A percentile compares a stretch with the other conserved stretches of the same genome.
Conservation (phyloP, 2,888 invertebrate genomes). For the Dorcus parallelipipedus region DNA sequence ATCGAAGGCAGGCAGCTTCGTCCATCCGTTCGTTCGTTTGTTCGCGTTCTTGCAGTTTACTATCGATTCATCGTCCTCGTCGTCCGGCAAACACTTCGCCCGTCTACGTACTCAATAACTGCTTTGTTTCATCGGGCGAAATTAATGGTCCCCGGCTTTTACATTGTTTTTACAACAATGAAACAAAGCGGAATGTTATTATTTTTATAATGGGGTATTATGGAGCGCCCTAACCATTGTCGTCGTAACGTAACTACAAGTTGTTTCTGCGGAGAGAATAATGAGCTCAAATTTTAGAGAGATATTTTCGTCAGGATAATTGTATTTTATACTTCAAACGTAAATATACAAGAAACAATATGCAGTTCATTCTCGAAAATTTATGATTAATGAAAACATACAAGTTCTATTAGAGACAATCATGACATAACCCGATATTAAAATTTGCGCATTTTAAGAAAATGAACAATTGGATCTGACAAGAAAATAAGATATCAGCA, state of each 20-base stretch:
- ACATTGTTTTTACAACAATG: constrained; percentile 3
- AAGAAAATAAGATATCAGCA: too few species aligned
- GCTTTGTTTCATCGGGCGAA: constrained; percentile 26
- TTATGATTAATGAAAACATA: too few species aligned
- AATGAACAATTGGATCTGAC: too few species aligned
- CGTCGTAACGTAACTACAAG: neutral
- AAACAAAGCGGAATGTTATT: constrained; percentile 11
- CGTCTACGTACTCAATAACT: constrained; percentile 21
- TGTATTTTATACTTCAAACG: too few species aligned
- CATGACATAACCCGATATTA: too few species aligned
- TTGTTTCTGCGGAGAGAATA: neutral
- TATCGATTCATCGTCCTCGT: constrained; percentile 28
- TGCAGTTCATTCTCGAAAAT: too few species aligned
- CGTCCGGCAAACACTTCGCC: constrained; percentile 23
- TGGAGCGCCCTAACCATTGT: constrained; percentile 3
- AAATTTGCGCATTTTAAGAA: too few species aligned
- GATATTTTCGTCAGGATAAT: too few species aligned
- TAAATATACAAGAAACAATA: too few species aligned
- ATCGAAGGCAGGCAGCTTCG: constrained; percentile 25
- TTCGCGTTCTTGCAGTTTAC: constrained; percentile 14
- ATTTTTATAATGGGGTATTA: constrained; percentile 16
- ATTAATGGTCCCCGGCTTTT: constrained; percentile 25
- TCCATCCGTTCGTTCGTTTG: constrained; percentile 21
- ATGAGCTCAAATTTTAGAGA: neutral
- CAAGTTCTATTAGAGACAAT: too few species aligned